Conservation (phyloP, 2,113 vertebrate species). For the Ceyx cyanopectus region DNA sequence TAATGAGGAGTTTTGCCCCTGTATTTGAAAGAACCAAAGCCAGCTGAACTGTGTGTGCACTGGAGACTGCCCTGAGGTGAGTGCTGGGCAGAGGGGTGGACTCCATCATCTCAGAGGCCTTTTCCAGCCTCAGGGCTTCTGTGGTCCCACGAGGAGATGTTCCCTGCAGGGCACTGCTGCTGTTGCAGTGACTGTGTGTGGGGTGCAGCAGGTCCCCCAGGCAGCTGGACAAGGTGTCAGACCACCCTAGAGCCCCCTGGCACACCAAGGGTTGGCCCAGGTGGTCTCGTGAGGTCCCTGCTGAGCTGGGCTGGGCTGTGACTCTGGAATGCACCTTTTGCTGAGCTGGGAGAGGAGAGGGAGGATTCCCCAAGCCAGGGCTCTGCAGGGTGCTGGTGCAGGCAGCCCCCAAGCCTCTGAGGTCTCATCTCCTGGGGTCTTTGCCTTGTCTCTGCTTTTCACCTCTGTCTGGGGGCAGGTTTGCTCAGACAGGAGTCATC, state of each 20-base stretch:
- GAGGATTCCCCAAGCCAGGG: background rate
- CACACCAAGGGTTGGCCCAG: background rate
- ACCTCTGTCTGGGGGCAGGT: background rate
- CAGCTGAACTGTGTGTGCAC: no score
- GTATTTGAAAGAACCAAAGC: background rate
- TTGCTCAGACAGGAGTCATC: background rate
- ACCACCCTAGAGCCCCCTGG: background rate
- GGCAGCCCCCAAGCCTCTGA: background rate
- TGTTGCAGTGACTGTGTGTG: no score
- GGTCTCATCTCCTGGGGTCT: background rate
- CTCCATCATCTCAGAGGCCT: no score
- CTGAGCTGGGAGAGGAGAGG: background rate
- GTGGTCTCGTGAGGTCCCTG: background rate
- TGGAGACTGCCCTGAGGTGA: no score
- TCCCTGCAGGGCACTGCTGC: background rate
- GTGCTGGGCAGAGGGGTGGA: no score
- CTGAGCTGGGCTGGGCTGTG: background rate
- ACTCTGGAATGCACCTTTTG: background rate
- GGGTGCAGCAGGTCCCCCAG: background rate
- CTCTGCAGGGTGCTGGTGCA: background rate
- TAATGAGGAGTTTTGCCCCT: accelerated
- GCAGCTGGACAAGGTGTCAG: background rate
- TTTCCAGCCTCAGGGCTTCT: no score
- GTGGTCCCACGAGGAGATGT: no score
- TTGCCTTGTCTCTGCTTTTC: background rate